Evolutionary conservation across 2,113 vertebrate species (phyloP).

Genomic region (Malaclemys terrapin): DNA sequence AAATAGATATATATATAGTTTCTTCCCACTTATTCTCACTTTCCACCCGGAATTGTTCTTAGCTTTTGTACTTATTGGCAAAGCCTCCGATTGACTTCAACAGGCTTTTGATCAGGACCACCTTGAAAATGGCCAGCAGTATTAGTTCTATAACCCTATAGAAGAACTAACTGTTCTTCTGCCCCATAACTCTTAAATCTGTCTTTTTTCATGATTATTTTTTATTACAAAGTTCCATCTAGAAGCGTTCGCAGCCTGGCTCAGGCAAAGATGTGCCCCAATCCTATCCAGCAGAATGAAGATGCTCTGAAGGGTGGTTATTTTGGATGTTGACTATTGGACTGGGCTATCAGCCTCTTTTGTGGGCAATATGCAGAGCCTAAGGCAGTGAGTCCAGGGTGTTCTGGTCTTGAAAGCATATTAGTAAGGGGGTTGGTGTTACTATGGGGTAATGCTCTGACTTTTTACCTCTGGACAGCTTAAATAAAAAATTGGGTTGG

Average conservation of each 20-base stretch:
- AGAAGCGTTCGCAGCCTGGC: constrained; percentile 85
- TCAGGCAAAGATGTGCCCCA: constrained; percentile 81
- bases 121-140: neutral
- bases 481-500: constrained; percentile 69
- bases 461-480: constrained; percentile 69
- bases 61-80: neutral
- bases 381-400: constrained; percentile 71
- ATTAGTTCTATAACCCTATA: neutral
- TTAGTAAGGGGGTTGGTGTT: neutral
- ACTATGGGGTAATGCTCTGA: neutral
- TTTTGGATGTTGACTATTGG: constrained; percentile 86
- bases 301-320: constrained; percentile 75
- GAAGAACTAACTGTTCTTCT: rapidly evolving
- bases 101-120: neutral
- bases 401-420: neutral
- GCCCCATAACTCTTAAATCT: neutral
- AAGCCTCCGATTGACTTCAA: neutral
- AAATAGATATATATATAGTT: neutral
- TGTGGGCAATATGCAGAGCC: constrained; percentile 81
- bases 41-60: neutral
- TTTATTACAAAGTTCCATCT: constrained; percentile 82
- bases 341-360: constrained; percentile 88
- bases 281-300: constrained; percentile 80
- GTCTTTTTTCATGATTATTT: no score
- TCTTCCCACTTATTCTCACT: neutral